These are phyloP conservation scores for Microcebus tavaratra DNA, from an alignment of 2,113 vertebrate species.

Conservation along the genomic window DNA sequence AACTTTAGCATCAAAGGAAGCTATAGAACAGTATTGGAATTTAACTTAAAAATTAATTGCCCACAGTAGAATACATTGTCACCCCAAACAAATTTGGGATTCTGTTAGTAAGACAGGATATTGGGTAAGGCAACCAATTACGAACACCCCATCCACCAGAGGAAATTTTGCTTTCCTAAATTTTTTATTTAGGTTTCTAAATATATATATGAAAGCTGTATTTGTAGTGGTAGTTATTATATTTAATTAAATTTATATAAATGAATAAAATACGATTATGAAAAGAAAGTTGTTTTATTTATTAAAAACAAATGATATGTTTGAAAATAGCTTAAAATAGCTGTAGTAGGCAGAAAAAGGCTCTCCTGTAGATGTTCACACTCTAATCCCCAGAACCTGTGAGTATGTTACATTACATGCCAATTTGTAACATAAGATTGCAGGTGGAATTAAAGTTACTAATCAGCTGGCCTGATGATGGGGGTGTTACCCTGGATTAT, in stretches of 20 bases:
- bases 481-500: background rate
- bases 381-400: background rate
- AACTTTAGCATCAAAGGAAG: background rate
- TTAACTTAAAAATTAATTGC: background rate
- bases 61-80: background rate
- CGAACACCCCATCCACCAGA: background rate
- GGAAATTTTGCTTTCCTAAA: background rate
- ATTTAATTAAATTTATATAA: background rate
- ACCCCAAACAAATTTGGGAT: background rate
- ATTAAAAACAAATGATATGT: background rate
- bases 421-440: background rate
- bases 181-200: background rate
- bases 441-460: background rate
- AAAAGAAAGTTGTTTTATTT: background rate
- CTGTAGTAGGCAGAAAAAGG: background rate
- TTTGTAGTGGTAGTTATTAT: background rate
- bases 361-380: background rate
- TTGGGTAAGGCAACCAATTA: background rate
- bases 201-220: background rate
- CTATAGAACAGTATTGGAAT: background rate
- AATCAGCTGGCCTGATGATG: background rate
- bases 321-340: background rate
- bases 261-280: background rate
- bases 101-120: background rate
- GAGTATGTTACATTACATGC: background rate